Evolutionary conservation across 2,888 invertebrate species (phyloP).

Genomic region (Blomia tropicalis): DNA sequence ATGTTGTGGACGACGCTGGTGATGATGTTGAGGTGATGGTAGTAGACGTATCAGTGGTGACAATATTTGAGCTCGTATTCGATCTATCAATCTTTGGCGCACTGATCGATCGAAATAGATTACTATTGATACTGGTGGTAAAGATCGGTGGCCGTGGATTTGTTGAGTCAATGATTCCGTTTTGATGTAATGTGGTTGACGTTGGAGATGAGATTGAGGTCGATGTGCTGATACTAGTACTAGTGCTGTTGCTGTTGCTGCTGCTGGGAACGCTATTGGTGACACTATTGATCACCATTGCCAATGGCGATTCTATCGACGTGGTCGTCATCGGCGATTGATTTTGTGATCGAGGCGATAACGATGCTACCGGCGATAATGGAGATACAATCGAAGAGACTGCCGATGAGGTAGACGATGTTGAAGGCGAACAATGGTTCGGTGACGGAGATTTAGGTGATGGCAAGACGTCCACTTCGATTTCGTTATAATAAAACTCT

Average conservation of each 20-base stretch:
- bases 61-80: neutral
- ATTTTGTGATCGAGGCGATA: too few relatives aligned
- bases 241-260: neutral
- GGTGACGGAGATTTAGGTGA: neutral
- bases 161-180: too few relatives aligned
- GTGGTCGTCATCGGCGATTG: neutral
- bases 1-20: neutral
- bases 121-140: neutral
- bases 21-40: neutral
- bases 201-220: neutral
- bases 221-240: neutral
- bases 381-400: neutral
- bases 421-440: neutral
- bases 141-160: neutral
- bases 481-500: conserved; percentile 31
- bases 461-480: conserved; percentile 25
- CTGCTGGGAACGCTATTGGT: neutral
- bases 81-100: neutral
- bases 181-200: neutral
- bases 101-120: neutral
- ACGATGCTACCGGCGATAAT: neutral
- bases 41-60: neutral
- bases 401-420: neutral
- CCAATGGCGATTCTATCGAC: neutral
- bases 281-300: neutral